Conservation (phyloP, 1,140 invertebrate species). For the Zaprionus lachaisei region DNA sequence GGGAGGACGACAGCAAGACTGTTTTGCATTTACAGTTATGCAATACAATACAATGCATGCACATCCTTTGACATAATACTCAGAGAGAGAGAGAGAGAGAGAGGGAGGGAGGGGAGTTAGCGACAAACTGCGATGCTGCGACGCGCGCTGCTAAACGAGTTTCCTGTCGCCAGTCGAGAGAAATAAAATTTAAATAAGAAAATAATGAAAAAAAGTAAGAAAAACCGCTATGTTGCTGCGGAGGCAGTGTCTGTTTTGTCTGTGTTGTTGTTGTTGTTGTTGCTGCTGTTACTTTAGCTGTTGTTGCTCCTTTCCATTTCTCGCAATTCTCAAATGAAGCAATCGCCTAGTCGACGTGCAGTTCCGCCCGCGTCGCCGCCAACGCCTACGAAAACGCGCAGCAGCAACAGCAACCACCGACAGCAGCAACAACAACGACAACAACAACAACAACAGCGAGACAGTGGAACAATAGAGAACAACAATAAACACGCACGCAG, state of each 20-base stretch:
- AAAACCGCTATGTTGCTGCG: conserved; percentile 67
- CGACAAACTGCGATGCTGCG: conserved; percentile 4
- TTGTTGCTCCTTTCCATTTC: conserved; percentile 73
- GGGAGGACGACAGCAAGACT: conserved; percentile 27
- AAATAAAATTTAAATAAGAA: conserved; percentile 74
- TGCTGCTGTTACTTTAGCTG: conserved; percentile 20
- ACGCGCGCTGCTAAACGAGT: conserved; percentile 53
- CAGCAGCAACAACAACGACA: conserved; percentile 22
- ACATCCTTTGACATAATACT: conserved; percentile 67
- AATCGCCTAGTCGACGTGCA: conserved; percentile 59
- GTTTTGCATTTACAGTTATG: conserved; percentile 76
- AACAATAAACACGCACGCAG: conserved; percentile 49
- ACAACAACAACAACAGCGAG: conserved; percentile 23
- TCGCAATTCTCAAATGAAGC: conserved; percentile 76
- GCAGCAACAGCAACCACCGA: conserved; percentile 15
- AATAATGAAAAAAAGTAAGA: conserved; percentile 54
- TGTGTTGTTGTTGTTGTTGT: background rate
- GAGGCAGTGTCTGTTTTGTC: conserved; percentile 4
- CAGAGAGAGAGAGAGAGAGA: conserved; percentile 12
- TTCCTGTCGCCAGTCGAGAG: conserved; percentile 62
- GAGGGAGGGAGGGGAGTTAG: background rate
- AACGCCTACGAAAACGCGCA: conserved; percentile 59
- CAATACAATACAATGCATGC: conserved; percentile 69
- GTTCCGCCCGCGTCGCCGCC: conserved; percentile 54
- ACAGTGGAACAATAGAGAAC: conserved; percentile 52